Conservation (phyloP, 2,797 vertebrate genomes). For the Coregonus sp. region DNA sequence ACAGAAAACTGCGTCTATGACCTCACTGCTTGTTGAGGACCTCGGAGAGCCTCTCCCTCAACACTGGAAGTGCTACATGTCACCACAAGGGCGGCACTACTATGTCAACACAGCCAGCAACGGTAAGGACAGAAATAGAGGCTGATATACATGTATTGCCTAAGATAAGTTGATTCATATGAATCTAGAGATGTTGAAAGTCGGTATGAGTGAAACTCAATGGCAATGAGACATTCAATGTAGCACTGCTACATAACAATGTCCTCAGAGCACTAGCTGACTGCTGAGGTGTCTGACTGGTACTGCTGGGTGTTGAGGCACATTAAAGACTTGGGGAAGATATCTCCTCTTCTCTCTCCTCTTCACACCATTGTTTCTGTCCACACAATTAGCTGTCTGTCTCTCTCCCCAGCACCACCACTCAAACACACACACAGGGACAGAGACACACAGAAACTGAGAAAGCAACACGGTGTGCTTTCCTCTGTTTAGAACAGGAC, state of each 20-base stretch:
- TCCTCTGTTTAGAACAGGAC: not conserved
- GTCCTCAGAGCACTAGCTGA: not conserved
- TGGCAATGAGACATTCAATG: too few relatives aligned
- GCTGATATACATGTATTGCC: not conserved
- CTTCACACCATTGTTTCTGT: slow-evolving; percentile 50
- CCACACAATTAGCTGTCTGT: slow-evolving; percentile 60
- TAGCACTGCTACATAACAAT: not conserved
- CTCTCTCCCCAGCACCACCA: slow-evolving; percentile 14
- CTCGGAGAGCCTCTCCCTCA: slow-evolving; percentile 81
- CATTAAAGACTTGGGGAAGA: slow-evolving; percentile 43
- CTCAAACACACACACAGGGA: slow-evolving; percentile 8
- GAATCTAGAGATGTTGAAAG: not conserved
- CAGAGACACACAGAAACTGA: not conserved
- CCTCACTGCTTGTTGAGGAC: slow-evolving; percentile 85
- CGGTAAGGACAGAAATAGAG: slow-evolving; percentile 77
- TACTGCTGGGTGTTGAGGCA: slow-evolving; percentile 38
- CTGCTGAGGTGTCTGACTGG: slow-evolving; percentile 39
- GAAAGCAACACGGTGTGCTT: not conserved
- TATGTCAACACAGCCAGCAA: slow-evolving; percentile 95
- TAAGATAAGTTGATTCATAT: not conserved
- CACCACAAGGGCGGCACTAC: slow-evolving; percentile 91
- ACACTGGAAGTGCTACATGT: slow-evolving; percentile 95
- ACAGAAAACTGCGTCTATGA: slow-evolving; percentile 88
- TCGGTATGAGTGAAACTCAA: not conserved
- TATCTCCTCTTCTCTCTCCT: slow-evolving; percentile 52